phyloP scores from a whole-genome alignment of 2,113 vertebrate genomes.

The Sphaerodactylus townsendi region DNA sequence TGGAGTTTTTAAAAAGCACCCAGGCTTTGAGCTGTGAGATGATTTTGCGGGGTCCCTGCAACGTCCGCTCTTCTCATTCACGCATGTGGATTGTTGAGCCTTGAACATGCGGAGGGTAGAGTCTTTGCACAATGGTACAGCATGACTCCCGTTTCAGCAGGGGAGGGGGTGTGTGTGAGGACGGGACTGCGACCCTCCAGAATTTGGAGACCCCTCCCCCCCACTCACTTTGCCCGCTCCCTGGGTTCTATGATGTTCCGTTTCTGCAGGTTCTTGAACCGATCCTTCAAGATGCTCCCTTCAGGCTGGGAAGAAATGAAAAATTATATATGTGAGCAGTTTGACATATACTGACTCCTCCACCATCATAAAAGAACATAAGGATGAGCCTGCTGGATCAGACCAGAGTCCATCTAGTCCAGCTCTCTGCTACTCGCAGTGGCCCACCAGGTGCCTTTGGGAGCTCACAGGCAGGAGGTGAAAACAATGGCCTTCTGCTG shows the following conservation, averaged over 20 bases:
- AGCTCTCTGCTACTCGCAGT: too few species aligned
- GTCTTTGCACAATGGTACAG: background rate
- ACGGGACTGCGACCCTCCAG: rapidly evolving
- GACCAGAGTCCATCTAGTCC: too few species aligned
- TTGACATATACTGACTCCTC: too few species aligned
- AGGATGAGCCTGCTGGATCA: too few species aligned
- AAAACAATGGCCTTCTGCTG: too few species aligned
- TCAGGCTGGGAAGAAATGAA: conserved; percentile 78
- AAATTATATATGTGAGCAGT: background rate
- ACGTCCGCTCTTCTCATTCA: background rate
- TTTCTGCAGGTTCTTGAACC: conserved; percentile 92
- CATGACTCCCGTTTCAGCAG: background rate
- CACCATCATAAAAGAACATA: too few species aligned
- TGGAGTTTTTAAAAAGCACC: background rate
- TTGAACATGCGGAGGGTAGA: background rate
- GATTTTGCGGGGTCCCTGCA: background rate
- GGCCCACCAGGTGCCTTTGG: too few species aligned
- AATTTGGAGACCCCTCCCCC: background rate
- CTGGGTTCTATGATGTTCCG: conserved; percentile 90
- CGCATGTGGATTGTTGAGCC: rapidly evolving
- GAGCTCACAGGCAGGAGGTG: too few species aligned
- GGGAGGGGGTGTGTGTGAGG: background rate
- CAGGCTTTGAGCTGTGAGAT: background rate
- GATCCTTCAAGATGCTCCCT: conserved; percentile 85
- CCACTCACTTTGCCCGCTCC: conserved; percentile 87